Evolutionary conservation across 2,113 vertebrate genomes (phyloP), one percentile per base, ranked within the genome.

Genomic region (Brevimyrus niger): DNA sequence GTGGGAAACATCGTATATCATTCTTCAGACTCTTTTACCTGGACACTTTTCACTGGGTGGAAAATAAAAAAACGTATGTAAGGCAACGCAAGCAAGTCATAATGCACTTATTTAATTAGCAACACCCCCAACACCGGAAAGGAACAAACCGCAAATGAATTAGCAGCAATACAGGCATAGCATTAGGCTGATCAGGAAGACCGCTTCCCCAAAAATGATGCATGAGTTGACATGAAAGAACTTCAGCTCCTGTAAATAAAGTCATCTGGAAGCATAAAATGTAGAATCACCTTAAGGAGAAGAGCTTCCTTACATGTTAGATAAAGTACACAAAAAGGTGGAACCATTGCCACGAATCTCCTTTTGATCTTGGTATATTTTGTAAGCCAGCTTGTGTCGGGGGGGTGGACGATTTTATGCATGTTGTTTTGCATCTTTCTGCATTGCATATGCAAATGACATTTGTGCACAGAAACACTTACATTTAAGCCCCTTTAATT

Each of bases 151-250:
- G 82, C 38, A 84, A 84, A 47, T 21, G 58, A 87, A 90, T 92
- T 89, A 91, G 91, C 87, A 91, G 88, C 84, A 50, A 93, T 92
- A 90, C 58, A 90, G 80, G 46, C 50, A 87, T 90, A 61, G 21
- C 83, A 86, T 50, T 42, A 44, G 42, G 17, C 19, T 11, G 17
- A 27, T 47, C n/a, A 31, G 87, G 55, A 42, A 21, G 35, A 87
- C 35, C 48, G 1, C 38, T 86, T 53, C 85, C 13, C 27, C 31
- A 87, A 87, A 51, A 51, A 53, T 55, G 8, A 17, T 35, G 13
- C 31, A 87, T 53, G 19, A 47, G 3, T 42, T 42, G 35, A 15
- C 73, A 80, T 35, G 35, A 80, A 38, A 42, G 73, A 80, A 80
- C 13, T 80, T 35, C 35, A 80, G 73, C 35, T 80, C 35, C 35